Base-by-base conservation (phyloP, 2,113 vertebrate species). In the Micronycteris hirsuta region DNA sequence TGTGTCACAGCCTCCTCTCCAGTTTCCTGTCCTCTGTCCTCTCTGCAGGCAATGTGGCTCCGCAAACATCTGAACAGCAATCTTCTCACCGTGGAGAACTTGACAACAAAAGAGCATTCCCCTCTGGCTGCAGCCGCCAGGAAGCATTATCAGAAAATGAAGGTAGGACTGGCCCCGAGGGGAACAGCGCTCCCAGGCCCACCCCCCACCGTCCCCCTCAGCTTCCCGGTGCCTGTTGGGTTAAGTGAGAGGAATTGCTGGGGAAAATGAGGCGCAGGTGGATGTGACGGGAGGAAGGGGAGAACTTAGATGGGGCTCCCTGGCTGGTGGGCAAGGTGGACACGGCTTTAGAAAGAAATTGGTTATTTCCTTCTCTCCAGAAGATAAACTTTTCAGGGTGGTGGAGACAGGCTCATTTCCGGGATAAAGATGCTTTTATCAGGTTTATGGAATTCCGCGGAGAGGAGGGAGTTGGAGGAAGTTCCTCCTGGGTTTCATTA, bases 401-500 rank as follows among this genome's bases (percentile, higher is more conserved):
- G 31, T 36, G 15, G 33, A 65, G 73, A 74, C 49, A 22, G 77
- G 80, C 67, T 86, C 33, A 36, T 86, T 95, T 96, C 84, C 73
- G 67, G 97, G 96, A 91, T 96, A 49, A 92, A 96, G 95, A 96
- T 82, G 89, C 95, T 97, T 98, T 97, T 96, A 95, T 93, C 92
- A 47, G 94, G 74, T 95, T 98, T 96, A 89, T 97, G 92, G 94
- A 95, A 94, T 94, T 97, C 93, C 88, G 73, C 86, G 74, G 86
- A 56, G 97, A 97, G 93, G 97, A 98, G 98, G 97, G 97, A 98
- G 98, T 98, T 98, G 98, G 97, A 98, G 98, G 96, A 97, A 97
- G 98, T 97, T 99, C 99, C 99, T 87, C 98, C 98, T 98, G 98
- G 99, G 99, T 98, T 99, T 99, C 99, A 99, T 99, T 99, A 99